Percentiles rank a stretch among this genome's conserved stretches.
phyloP scores from a whole-genome alignment of 2,888 invertebrate genomes.

The Mythimna ferrago region DNA sequence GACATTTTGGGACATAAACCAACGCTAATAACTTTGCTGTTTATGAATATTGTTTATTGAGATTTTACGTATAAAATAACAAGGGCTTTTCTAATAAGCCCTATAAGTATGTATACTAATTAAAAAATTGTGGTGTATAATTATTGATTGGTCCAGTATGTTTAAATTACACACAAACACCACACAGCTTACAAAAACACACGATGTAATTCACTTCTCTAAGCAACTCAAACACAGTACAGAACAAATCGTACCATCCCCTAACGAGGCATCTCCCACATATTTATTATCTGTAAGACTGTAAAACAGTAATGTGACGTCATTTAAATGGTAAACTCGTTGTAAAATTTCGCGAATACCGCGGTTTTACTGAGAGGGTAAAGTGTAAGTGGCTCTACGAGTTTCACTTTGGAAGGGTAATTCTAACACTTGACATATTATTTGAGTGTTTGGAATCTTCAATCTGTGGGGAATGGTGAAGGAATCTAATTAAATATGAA shows the following conservation, averaged over 20 bases:
- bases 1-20: too few species aligned
- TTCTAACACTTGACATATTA: constrained; percentile 32
- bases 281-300: constrained; percentile 36
- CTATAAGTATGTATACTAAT: too few species aligned
- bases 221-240: not conserved
- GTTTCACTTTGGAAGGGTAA: constrained; percentile 57
- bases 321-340: constrained; percentile 46
- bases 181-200: not conserved
- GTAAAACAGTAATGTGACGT: constrained; percentile 48
- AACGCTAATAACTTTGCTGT: too few species aligned
- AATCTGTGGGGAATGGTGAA: constrained; percentile 16
- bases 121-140: too few species aligned
- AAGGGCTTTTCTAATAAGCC: too few species aligned
- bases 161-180: too few species aligned
- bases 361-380: constrained; percentile 59
- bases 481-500: constrained; percentile 10
- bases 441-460: constrained; percentile 35
- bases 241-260: not conserved
- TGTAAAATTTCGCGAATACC: constrained; percentile 62
- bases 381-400: constrained; percentile 63
- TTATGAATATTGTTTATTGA: too few species aligned
- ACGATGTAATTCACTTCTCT: not conserved
- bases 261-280: not conserved
- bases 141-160: too few species aligned
- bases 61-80: too few species aligned